Base-by-base conservation (phyloP, 2,113 vertebrate genomes). In the Circaetus gallicus region DNA sequence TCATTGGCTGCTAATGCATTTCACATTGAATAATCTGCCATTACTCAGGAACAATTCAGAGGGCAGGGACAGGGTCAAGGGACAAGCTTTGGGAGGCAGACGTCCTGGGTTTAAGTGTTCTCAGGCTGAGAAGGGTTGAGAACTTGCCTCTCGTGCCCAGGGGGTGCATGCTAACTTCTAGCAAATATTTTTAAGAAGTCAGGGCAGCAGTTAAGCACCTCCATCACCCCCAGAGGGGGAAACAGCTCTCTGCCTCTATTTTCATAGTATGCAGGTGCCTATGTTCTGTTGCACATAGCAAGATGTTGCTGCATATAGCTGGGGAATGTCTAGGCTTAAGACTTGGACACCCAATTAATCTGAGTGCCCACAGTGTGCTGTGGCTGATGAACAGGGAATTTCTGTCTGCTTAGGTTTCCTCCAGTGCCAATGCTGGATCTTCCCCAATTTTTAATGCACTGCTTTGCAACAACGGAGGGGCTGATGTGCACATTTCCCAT, bases 211-310 rank as follows among this genome's bases (percentile, higher is more conserved):
- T 24, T 53, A 66, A 67, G 65, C 59, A 62, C 13, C 5, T 3
- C 5, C 21, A 49, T 5, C 5, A 5, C 45, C 6, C 19, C 15
- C 8, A 17, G 36, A 26, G 2, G 3, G 1, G 5, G 32, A 31
- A 81, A 69, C 55, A 13, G 38, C 43, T 49, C 16, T 56, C 40
- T 55, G 42, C 38, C 80, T 89, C 55, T 86, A 8, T 58, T 81
- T 62, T 47, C 29, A 34, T 2, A 74, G 77, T n/a, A 82, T 84
- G 50, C 42, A 86, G 38, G 50, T 89, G 42, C n/a, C 69, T 78
- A 4, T 34, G 16, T 77, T 78, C 47, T 62, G 20, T 11, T 38
- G n/a, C 13, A 80, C 31, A 4, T 17, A 65, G 53, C 19, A 72
- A 43, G 36, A 49, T 45, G 38, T 7, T 76, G 56, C 42, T 82